Base-by-base conservation (phyloP, 2,113 vertebrate genomes). In the Erpornis zantholeuca region DNA sequence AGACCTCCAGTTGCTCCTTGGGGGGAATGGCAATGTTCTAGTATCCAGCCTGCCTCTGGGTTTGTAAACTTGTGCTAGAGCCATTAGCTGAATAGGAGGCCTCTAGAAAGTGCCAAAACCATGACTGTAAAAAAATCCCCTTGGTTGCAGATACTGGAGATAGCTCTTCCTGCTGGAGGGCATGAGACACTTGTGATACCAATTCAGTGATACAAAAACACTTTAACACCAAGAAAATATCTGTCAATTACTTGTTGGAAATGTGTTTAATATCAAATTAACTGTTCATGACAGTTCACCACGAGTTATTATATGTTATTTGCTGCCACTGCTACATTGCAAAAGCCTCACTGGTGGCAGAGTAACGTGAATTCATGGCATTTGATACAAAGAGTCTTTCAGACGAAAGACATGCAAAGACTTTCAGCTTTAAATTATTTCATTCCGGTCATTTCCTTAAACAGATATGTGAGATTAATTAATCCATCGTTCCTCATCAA, bases 191-290 rank as follows among this genome's bases (percentile, higher is more conserved):
- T 92, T 60, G 24, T 53, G 44, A 53, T 65, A 82, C 7, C 12
- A 28, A 22, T 72, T 82, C 52, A 44, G 68, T 40, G 47, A 72
- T 54, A 57, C 28, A 54, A 53, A 88, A 64, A 45, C 57, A 49
- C 65, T 86, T 42, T 42, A 64, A 90, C 66, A 97, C 88, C 95
- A 95, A 91, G 60, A 88, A 93, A 78, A 60, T 60, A 72, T 92
- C 79, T 90, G 40, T 76, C 92, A 94, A 25, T 80, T 94, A 88
- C 92, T 92, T 86, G 68, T 91, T 96, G 94, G 88, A 96, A 96
- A 91, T 72, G 61, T 97, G 98, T 96, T 98, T 93, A 97, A 79
- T 90, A 56, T 98, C 97, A 97, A 96, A 98, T 98, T 97, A 98
- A 98, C 92, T 95, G 96, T 94, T 97, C 71, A 28, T 98, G 97